phyloP scores from a whole-genome alignment of 2,888 invertebrate genomes.

The Lottia gigantea region DNA sequence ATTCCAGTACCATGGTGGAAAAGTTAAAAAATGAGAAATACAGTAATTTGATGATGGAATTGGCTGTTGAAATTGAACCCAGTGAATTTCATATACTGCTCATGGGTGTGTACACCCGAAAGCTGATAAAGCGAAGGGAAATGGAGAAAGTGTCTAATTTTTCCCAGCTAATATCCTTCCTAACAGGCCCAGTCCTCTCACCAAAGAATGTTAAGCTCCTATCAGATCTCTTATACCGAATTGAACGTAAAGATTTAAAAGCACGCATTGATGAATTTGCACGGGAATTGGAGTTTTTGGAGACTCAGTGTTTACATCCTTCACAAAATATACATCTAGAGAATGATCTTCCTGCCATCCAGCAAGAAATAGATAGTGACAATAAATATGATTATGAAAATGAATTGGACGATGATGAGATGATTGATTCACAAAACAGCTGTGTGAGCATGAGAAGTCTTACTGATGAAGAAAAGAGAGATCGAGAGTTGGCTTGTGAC shows the following conservation, averaged over 20 bases:
- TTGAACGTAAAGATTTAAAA: slow-evolving; percentile 7
- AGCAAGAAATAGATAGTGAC: background rate
- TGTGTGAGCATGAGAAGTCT: background rate
- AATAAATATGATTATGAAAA: background rate
- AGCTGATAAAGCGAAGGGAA: background rate
- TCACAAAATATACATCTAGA: no score
- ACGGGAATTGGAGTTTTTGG: background rate
- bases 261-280: background rate
- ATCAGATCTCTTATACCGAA: background rate
- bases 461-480: slow-evolving; percentile 1
- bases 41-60: slow-evolving; percentile 10
- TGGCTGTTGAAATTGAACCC: background rate
- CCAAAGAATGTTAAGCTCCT: slow-evolving; percentile 3
- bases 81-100: background rate
- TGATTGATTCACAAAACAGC: slow-evolving; percentile 6
- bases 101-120: slow-evolving; percentile 7
- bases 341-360: no score
- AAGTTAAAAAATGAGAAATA: slow-evolving; percentile 16
- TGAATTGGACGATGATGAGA: background rate
- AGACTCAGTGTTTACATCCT: no score
- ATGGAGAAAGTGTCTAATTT: background rate
- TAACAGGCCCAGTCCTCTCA: background rate
- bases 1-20: background rate
- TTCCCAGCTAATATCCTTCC: background rate
- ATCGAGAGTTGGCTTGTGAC: no score